These are phyloP conservation scores for Porites evermanni DNA, from an alignment of 92 coral and sea anemone genomes.

Conservation along the genomic window DNA sequence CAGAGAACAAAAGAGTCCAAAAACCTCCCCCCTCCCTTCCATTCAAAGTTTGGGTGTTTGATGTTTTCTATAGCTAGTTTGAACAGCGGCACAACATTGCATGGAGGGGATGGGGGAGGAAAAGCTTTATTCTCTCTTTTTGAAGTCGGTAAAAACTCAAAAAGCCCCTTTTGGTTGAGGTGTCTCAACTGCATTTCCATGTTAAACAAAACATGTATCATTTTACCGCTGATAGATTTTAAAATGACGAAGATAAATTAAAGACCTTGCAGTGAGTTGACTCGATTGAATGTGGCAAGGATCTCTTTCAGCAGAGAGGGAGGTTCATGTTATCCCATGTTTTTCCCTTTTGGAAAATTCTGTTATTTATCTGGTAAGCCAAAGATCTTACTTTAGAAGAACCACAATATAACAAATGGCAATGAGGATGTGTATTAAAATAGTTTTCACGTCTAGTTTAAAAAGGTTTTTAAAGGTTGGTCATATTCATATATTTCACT, in stretches of 20 bases:
- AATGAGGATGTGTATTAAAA: not conserved
- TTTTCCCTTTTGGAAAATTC: slow-evolving; percentile 8
- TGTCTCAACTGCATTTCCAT: slow-evolving; percentile 6
- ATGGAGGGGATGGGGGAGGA: no score
- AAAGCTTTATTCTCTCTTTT: no score
- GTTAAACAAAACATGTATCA: slow-evolving; percentile 14
- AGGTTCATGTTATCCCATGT: slow-evolving; percentile 14
- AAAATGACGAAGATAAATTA: no score
- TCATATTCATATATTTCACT: not conserved
- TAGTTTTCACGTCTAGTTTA: not conserved
- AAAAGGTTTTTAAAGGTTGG: not conserved
- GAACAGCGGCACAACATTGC: no score
- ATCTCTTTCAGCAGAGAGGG: slow-evolving; percentile 17
- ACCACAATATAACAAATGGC: slow-evolving; percentile 17
- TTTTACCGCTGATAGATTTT: not conserved
- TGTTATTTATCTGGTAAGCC: not conserved
- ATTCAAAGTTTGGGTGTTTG: no score
- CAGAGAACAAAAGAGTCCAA: no score
- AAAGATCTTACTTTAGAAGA: not conserved
- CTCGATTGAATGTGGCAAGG: not conserved
- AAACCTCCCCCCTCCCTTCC: no score
- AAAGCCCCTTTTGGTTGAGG: not conserved
- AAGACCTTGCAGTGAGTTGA: not conserved
- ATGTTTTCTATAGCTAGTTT: no score
- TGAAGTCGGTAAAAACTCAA: no score